Base-by-base conservation (phyloP, 2,797 vertebrate species). In the Micrastur ruficollis region DNA sequence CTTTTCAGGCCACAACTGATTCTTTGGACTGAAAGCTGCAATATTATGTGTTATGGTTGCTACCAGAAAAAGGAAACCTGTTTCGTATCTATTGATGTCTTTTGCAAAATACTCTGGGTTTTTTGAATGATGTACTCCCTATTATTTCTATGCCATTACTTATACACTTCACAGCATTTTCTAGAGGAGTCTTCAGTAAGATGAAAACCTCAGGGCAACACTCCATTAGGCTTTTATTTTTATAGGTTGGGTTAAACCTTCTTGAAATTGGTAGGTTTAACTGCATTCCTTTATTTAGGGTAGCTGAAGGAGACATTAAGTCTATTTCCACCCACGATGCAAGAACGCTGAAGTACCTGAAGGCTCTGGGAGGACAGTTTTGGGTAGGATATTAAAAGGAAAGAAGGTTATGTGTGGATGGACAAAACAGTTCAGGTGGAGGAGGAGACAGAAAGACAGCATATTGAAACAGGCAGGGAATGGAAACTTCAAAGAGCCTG, bases 221-320 rank as follows among this genome's bases (percentile, higher is more conserved):
- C 85, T 97, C 91, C 95, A 97, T 95, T 96, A 96, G 66, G 91
- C 58, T 96, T 91, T 96, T 95, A 86, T 91, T 95, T 94, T 88
- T 95, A 63, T 58, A 95, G 34, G 27, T 5, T 93, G 89, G 53
- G 62, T 73, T 91, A 83, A 96, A 94, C 46, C 80, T 91, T 85
- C 89, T 81, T 68, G 65, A 86, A 90, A 90, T 63, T 32, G 55
- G 91, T 81, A 59, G 46, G 71, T 95, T 91, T 90, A 79, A 78
- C 93, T 59, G 91, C 8, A 8, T 73, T 75, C 68, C 72, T 97
- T 95, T 96, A 92, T 96, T 86, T 83, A 56, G 88, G 70, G 90
- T 86, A 94, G 82, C 95, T 96, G 93, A 95, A 94, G 74, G 89
- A 96, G 89, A 91, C 56, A 94, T 92, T 95, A 96, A 91, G 59